Evolutionary conservation across 1,140 invertebrate species (phyloP).

Genomic region (Cherax quadricarinatus): DNA sequence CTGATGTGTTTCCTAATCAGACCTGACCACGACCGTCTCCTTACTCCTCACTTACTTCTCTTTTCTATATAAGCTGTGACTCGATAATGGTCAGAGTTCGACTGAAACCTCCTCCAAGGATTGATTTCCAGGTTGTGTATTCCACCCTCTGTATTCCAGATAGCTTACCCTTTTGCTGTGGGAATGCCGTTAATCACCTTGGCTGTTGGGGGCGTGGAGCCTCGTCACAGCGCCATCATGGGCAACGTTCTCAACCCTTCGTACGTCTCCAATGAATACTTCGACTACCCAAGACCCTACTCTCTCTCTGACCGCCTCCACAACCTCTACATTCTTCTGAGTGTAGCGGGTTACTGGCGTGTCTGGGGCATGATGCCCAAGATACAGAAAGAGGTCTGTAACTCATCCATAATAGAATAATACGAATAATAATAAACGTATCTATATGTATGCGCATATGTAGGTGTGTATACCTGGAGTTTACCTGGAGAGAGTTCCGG

Average conservation of each 20-base stretch:
- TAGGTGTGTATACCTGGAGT: too few relatives aligned
- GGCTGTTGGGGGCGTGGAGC: background rate
- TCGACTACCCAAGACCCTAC: background rate
- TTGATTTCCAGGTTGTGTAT: too few relatives aligned
- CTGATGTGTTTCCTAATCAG: too few relatives aligned
- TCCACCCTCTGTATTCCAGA: background rate
- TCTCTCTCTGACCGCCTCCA: background rate
- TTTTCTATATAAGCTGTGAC: too few relatives aligned
- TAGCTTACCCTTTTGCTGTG: background rate
- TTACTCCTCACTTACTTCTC: too few relatives aligned
- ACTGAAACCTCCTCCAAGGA: too few relatives aligned
- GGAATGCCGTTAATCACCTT: background rate
- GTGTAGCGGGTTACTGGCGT: background rate
- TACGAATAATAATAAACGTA: too few relatives aligned
- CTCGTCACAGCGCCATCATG: background rate
- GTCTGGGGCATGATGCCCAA: background rate
- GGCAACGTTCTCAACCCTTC: constrained; percentile 1
- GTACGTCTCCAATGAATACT: background rate
- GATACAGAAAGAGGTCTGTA: constrained; percentile 3
- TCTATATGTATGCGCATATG: too few relatives aligned
- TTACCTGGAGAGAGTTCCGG: too few relatives aligned
- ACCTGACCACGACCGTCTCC: too few relatives aligned
- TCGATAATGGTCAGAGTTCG: too few relatives aligned
- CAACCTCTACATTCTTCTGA: background rate
- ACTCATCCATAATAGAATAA: too few relatives aligned